Evolutionary conservation across 2,888 invertebrate species (phyloP).

Genomic region (Neoascia interrupta): DNA sequence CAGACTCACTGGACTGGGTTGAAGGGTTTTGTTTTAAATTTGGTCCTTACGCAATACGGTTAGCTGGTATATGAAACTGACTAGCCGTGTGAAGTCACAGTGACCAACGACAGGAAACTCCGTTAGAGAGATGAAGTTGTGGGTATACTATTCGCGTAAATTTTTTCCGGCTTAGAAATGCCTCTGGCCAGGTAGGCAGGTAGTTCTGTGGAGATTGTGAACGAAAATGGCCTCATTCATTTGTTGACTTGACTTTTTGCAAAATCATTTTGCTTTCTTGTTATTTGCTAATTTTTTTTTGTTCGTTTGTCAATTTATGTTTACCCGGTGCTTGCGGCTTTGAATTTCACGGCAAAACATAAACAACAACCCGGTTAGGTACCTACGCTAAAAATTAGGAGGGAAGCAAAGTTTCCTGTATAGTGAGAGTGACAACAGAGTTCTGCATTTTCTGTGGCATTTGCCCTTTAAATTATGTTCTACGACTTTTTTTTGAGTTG

Average conservation of each 20-base stretch:
- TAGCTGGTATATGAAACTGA: too few species aligned
- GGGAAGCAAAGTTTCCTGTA: too few species aligned
- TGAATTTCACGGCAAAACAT: conserved; percentile 39
- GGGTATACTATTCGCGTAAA: conserved; percentile 40
- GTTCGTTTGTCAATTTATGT: conserved; percentile 46
- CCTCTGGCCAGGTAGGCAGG: conserved; percentile 9
- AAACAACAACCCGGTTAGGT: too few species aligned
- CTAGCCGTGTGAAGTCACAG: conserved; percentile 17
- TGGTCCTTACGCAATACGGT: too few species aligned
- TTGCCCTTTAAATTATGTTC: background rate
- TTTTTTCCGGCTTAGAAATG: conserved; percentile 10
- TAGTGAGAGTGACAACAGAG: conserved; percentile 19
- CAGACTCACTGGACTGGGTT: conserved; percentile 30
- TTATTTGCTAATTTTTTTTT: conserved; percentile 5
- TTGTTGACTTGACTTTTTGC: conserved; percentile 17
- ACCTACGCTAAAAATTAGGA: too few species aligned
- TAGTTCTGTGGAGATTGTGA: conserved; percentile 32
- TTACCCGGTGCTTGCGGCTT: conserved; percentile 26
- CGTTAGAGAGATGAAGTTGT: background rate
- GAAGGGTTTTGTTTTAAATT: background rate
- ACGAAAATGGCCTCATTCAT: conserved; percentile 34
- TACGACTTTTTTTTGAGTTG: conserved; percentile 1
- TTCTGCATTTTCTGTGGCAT: background rate
- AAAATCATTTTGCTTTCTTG: background rate
- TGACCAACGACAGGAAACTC: conserved; percentile 4